phyloP scores from a whole-genome alignment of 2,797 vertebrate genomes.

The Dendrocincla fuliginosa region DNA sequence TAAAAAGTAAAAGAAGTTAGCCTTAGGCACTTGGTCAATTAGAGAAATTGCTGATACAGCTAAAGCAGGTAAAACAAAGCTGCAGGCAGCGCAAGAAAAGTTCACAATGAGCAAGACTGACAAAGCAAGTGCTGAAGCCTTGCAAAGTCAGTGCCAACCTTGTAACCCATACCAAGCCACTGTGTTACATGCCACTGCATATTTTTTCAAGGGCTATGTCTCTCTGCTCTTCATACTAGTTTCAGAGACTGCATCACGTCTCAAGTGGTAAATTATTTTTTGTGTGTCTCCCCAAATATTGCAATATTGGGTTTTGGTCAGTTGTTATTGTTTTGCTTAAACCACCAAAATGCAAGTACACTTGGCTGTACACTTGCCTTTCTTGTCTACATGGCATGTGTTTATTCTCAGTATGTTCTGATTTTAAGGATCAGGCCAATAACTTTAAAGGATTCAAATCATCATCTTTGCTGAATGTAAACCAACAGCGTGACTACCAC shows the following conservation, averaged over 20 bases:
- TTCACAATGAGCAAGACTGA: background rate
- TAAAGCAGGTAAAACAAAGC: background rate
- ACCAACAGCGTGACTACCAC: no score
- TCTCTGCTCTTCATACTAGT: background rate
- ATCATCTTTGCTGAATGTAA: no score
- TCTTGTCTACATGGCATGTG: no score
- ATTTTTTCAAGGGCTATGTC: background rate
- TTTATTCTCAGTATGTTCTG: no score
- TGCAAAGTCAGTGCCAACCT: background rate
- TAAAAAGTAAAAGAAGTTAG: background rate
- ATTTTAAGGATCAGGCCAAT: no score
- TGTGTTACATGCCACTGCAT: fast-evolving
- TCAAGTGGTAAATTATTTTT: background rate
- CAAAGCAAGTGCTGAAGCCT: background rate
- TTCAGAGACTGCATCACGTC: background rate
- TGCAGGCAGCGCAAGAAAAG: background rate
- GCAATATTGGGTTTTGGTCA: no score
- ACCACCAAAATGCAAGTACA: no score
- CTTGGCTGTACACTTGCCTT: no score
- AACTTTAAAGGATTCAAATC: no score
- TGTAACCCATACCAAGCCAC: fast-evolving
- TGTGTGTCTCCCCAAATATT: no score
- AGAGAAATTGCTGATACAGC: background rate
- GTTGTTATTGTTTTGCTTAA: no score
- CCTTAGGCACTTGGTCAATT: background rate